phyloP scores from a whole-genome alignment of 2,797 vertebrate genomes.

The Astyanax mexicanus region DNA sequence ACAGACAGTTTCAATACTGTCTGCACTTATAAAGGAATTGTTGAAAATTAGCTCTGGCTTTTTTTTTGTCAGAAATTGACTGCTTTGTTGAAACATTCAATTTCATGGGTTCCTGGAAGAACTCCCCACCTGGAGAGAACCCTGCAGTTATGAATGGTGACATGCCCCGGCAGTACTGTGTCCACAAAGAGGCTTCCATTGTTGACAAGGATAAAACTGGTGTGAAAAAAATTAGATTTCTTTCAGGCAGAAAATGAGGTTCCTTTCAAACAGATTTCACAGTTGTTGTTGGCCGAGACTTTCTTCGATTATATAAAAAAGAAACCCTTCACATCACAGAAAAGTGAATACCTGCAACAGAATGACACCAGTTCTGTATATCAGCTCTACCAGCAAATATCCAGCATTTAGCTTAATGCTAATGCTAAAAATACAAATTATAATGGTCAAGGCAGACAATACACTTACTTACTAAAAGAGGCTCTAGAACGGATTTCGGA shows the following conservation, averaged over 20 bases:
- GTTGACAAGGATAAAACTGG: constrained; percentile 1
- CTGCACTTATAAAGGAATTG: background rate
- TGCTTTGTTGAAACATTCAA: constrained; percentile 36
- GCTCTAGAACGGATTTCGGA: too few relatives aligned
- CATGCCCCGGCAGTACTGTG: background rate
- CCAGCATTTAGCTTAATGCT: too few relatives aligned
- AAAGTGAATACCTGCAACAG: constrained; percentile 4
- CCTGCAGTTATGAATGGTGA: constrained; percentile 55
- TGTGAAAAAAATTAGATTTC: background rate
- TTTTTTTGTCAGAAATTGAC: constrained; percentile 54
- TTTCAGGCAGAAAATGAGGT: constrained; percentile 4
- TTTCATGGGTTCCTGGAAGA: constrained; percentile 41
- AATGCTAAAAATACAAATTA: too few relatives aligned
- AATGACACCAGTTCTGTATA: background rate
- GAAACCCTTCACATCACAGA: background rate
- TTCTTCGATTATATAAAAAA: background rate
- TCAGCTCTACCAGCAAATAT: background rate
- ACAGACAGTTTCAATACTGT: too few relatives aligned
- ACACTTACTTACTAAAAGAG: too few relatives aligned
- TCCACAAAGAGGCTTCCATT: constrained; percentile 12
- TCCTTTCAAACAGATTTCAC: background rate
- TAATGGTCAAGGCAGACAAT: too few relatives aligned
- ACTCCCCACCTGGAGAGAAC: constrained; percentile 58
- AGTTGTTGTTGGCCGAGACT: background rate
- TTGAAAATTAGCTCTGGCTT: constrained; percentile 41